A percentile compares a stretch with the other conserved stretches of the same genome.
Conservation (phyloP, 2,113 vertebrate species). For the Scytalopus superciliaris region DNA sequence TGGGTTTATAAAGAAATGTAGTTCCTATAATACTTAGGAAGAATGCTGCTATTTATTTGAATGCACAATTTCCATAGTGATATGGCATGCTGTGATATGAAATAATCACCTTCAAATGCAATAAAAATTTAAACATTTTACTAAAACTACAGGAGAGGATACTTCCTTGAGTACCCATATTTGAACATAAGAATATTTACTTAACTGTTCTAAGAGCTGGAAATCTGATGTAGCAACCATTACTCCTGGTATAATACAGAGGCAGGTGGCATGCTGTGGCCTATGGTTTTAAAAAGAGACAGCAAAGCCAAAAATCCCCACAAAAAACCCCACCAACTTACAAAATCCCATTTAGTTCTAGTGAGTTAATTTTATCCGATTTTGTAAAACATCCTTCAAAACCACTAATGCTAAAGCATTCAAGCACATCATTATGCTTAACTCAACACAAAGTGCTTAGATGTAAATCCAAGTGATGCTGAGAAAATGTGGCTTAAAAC, state of each 20-base stretch:
- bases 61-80: neutral
- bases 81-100: neutral
- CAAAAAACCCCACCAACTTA: neutral
- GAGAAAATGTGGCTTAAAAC: neutral
- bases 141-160: neutral
- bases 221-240: neutral
- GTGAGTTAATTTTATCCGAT: neutral
- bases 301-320: neutral
- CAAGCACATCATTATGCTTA: neutral
- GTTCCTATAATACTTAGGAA: neutral
- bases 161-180: neutral
- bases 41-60: neutral
- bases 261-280: fast-evolving
- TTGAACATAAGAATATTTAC: neutral
- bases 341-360: neutral
- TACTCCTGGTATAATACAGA: fast-evolving
- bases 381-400: neutral
- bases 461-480: neutral
- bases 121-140: neutral
- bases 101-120: neutral
- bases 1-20: neutral
- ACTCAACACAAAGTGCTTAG: neutral
- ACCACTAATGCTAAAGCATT: neutral
- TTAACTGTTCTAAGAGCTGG: neutral
- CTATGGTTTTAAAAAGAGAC: neutral